Evolutionary conservation across 2,888 invertebrate genomes (phyloP), one percentile per base, ranked within the genome.

Genomic region (Eurois occulta): DNA sequence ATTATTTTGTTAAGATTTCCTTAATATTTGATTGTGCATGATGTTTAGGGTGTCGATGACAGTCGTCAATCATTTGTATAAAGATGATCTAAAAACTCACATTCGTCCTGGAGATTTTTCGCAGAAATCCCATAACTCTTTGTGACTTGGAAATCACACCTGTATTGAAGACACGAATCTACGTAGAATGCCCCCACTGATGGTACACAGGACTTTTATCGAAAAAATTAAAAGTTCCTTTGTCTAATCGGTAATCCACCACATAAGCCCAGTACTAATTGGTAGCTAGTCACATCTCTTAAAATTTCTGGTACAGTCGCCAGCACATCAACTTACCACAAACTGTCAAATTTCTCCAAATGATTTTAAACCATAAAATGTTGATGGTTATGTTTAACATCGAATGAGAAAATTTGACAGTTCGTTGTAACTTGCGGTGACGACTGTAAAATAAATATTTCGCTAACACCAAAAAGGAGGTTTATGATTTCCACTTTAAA

Each of bases 21-120:
- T 16, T 69, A 52, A 6, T 60, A 55, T 71, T 71, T 52, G 68
- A 62, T 71, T 77, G 16, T 58, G 52, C 28, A 55, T 55, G 35
- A 24, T 46, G 35, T 21, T 69, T 52, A 16, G 35, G 55, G 16
- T 21, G n/a, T 16, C 11, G 24, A 66, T 28, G 48, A 18, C 35
- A 67, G 18, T 38, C n/a, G 8, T 80, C n/a, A 71, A 43, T 55
- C 2, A 72, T 6, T 28, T 28, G 24, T 18, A 2, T 18, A n/a
- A 24, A 32, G 7, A 18, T 35, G 32, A 18, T 41, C 4, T 28
- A 24, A 52, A 48, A 62, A 48, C 21, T 3, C 21, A n/a, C 18
- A 64, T 24, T 38, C 7, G 2, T 24, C 41, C 5, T 21, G 16
- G 24, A 46, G 16, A 32, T 52, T 28, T 58, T n/a, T 46, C 28